Conservation (phyloP, 2,113 vertebrate genomes). For the Corythaixoides concolor region DNA sequence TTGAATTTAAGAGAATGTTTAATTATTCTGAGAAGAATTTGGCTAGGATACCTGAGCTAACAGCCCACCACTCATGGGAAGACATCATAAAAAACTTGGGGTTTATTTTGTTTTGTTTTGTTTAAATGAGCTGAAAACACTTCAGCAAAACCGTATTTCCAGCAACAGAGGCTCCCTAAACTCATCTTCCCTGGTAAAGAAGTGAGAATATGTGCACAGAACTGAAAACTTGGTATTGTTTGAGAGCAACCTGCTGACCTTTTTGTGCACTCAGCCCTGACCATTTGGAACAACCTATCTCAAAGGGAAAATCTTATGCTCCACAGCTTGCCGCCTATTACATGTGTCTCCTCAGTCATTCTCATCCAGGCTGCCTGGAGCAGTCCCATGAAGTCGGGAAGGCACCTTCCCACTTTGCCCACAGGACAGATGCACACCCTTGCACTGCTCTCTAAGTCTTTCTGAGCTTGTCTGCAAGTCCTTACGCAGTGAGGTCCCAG, state of each 20-base stretch:
- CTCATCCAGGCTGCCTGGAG: background rate
- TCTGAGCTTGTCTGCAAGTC: background rate
- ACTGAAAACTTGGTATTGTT: background rate
- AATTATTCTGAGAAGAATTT: background rate
- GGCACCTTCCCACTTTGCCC: background rate
- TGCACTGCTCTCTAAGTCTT: background rate
- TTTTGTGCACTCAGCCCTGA: background rate
- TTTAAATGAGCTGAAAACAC: background rate
- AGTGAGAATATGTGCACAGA: background rate
- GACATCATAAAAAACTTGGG: background rate
- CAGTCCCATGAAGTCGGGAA: background rate
- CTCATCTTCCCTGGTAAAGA: background rate
- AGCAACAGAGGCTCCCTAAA: background rate
- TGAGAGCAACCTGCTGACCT: background rate
- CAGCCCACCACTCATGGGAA: background rate
- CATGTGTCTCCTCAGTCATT: background rate
- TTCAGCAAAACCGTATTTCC: background rate
- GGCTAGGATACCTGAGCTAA: background rate
- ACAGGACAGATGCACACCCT: background rate
- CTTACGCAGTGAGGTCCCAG: background rate
- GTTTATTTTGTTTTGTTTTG: background rate
- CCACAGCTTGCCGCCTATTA: background rate
- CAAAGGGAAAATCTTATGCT: background rate
- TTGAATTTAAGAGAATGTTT: background rate
- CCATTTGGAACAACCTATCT: background rate